Evolutionary conservation across 2,888 invertebrate genomes (phyloP).

Genomic region (Drosophila cracens): DNA sequence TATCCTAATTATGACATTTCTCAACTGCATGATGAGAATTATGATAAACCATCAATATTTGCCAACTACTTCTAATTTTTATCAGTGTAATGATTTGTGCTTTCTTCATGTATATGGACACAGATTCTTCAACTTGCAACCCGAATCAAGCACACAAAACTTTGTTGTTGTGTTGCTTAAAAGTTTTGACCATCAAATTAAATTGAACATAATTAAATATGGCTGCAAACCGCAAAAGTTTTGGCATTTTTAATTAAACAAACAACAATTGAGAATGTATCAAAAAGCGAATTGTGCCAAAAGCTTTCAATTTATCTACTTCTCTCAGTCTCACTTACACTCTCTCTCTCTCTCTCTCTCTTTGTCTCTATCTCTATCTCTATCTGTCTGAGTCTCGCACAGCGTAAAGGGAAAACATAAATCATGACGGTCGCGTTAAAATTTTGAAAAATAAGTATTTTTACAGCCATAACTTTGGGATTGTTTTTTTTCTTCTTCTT

Average conservation of each 20-base stretch:
- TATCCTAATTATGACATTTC: too few species aligned
- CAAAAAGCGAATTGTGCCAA: constrained; percentile 58
- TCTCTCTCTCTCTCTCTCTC: constrained; percentile 1
- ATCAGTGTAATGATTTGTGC: background rate
- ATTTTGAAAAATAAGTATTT: constrained; percentile 70
- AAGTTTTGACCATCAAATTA: constrained; percentile 54
- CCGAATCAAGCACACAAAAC: background rate
- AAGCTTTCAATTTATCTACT: constrained; percentile 55
- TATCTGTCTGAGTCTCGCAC: background rate
- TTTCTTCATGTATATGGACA: background rate
- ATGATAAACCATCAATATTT: background rate
- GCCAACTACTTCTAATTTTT: background rate
- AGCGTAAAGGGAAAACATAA: constrained; percentile 53
- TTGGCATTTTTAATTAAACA: constrained; percentile 73
- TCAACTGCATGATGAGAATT: background rate
- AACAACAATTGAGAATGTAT: constrained; percentile 61
- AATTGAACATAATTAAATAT: constrained; percentile 78
- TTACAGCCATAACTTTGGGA: constrained; percentile 65
- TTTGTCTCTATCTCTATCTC: background rate
- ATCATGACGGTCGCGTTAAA: constrained; percentile 61
- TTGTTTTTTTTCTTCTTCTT: constrained; percentile 11
- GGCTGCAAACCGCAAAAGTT: constrained; percentile 66
- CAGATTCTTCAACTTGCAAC: background rate
- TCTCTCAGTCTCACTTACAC: constrained; percentile 2
- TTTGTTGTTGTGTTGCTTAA: background rate